Percentiles rank a stretch among this genome's conserved stretches.
Evolutionary conservation across 2,888 invertebrate species (phyloP).

Genomic region (Subacronicta megacephala): DNA sequence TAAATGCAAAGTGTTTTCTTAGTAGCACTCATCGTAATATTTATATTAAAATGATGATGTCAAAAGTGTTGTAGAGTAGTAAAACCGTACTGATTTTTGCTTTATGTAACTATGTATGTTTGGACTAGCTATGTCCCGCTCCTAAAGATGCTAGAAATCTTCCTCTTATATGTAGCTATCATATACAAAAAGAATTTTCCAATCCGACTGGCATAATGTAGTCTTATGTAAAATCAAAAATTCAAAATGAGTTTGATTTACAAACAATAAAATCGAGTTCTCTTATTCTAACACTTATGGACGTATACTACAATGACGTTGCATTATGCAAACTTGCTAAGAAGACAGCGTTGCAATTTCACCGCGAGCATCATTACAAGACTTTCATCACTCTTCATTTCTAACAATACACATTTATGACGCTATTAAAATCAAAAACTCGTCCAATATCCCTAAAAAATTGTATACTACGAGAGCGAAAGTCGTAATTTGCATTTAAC

Average conservation of each 20-base stretch:
- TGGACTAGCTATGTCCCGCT: no score
- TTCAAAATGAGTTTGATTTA: no score
- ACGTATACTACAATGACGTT: not conserved
- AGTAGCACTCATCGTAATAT: conserved; percentile 43
- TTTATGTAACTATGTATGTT: no score
- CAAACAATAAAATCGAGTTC: no score
- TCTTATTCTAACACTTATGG: not conserved
- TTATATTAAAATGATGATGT: conserved; percentile 36
- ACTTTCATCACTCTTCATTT: conserved; percentile 40
- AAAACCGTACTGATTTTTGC: no score
- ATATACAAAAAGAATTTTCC: no score
- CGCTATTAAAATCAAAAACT: conserved; percentile 39
- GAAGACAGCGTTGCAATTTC: conserved; percentile 9
- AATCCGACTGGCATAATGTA: no score
- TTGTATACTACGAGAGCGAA: conserved; percentile 81
- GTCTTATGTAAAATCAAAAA: no score
- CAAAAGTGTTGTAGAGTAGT: conserved; percentile 7
- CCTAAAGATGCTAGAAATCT: no score
- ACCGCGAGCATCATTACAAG: conserved; percentile 6
- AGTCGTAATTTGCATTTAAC: conserved; percentile 89
- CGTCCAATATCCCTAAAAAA: conserved; percentile 70
- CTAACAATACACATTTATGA: conserved; percentile 38
- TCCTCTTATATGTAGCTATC: no score
- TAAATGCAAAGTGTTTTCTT: conserved; percentile 30
- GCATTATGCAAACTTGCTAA: not conserved